Evolutionary conservation across 1,140 invertebrate genomes (phyloP).

Genomic region (Lepidurus apus): DNA sequence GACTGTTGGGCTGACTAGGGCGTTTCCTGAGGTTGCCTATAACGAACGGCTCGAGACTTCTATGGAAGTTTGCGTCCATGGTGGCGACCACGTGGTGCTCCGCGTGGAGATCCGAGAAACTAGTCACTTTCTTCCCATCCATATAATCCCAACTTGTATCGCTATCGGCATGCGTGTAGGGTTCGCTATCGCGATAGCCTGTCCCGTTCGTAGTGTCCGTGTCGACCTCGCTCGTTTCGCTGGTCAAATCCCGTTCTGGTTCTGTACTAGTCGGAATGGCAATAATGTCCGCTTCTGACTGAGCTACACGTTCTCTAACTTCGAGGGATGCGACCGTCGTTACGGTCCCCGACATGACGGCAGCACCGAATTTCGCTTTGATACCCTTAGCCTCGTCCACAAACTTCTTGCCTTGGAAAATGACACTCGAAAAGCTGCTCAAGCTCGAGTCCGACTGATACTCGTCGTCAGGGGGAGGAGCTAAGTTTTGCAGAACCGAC

Average conservation of each 20-base stretch:
- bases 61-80: not conserved
- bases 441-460: conserved; percentile 37
- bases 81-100: not conserved
- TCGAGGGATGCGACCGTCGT: not conserved
- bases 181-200: conserved; percentile 1
- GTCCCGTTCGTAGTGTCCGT: conserved; percentile 26
- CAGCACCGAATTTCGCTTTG: not conserved
- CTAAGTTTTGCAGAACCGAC: not conserved
- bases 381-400: conserved; percentile 13
- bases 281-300: not conserved
- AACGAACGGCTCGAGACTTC: conserved; percentile 27
- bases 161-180: conserved; percentile 31
- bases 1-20: conserved; percentile 4
- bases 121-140: conserved; percentile 3
- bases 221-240: conserved; percentile 35
- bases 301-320: conserved; percentile 27
- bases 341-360: not conserved
- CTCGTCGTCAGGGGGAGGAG: conserved; percentile 25
- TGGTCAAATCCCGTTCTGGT: conserved; percentile 37
- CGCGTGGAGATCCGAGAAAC: not conserved
- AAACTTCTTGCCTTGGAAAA: conserved; percentile 37
- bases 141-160: conserved; percentile 35
- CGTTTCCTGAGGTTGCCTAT: conserved; percentile 34
- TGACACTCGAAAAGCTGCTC: conserved; percentile 40
- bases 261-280: conserved; percentile 8